phyloP scores from a whole-genome alignment of 2,113 vertebrate species.

The Sula dactylatra region DNA sequence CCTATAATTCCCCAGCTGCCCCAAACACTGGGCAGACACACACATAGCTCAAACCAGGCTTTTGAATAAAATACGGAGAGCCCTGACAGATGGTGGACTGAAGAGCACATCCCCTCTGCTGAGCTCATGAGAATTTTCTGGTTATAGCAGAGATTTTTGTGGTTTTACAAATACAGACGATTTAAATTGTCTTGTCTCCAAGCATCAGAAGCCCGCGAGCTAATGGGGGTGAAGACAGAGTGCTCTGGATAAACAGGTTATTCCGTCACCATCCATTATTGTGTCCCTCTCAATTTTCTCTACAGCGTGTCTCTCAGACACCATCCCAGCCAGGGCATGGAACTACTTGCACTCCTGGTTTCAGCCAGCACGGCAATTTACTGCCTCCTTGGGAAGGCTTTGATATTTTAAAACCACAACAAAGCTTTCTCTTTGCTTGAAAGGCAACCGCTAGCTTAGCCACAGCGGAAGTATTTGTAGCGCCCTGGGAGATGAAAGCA shows the following conservation, averaged over 20 bases:
- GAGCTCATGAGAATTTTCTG: background rate
- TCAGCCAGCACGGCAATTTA: background rate
- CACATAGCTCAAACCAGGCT: background rate
- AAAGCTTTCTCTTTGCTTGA: background rate
- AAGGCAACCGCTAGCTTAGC: background rate
- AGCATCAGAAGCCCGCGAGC: background rate
- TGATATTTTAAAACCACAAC: constrained; percentile 2
- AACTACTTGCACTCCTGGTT: background rate
- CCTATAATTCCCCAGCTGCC: background rate
- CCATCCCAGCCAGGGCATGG: constrained; percentile 15
- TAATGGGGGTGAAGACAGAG: constrained; percentile 5
- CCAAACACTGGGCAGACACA: background rate
- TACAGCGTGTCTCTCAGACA: background rate
- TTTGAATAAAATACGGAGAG: background rate
- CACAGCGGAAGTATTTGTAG: background rate
- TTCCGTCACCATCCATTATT: background rate
- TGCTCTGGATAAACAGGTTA: background rate
- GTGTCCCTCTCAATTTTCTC: background rate
- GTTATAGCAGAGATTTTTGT: background rate
- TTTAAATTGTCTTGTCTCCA: background rate
- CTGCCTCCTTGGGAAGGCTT: constrained; percentile 23
- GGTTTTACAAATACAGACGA: background rate
- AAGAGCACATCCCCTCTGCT: background rate
- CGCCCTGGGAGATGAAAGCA: constrained; percentile 9
- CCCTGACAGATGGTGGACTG: background rate